Evolutionary conservation across 2,797 vertebrate genomes (phyloP).

Genomic region (Malacoraja senta): DNA sequence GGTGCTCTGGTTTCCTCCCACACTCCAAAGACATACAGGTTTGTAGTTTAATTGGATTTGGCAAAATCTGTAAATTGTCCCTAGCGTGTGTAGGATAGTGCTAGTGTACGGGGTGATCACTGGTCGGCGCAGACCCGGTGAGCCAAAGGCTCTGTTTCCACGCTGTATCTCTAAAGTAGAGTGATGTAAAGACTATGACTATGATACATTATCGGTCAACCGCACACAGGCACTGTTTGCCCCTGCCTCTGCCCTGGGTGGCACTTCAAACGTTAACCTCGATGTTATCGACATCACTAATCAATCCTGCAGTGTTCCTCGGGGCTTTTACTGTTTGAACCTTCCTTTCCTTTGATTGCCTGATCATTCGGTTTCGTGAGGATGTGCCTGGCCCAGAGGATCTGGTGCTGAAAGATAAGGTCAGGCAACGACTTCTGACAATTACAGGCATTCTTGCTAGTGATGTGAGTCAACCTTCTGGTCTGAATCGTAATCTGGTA

Average conservation of each 20-base stretch:
- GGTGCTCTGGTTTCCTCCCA: too few relatives aligned
- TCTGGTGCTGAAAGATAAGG: slow-evolving; percentile 19
- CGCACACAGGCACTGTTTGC: background rate
- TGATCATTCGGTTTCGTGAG: background rate
- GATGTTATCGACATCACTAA: slow-evolving; percentile 14
- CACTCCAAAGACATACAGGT: too few relatives aligned
- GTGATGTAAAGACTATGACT: too few relatives aligned
- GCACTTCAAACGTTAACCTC: slow-evolving; percentile 20
- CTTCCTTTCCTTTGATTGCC: slow-evolving; percentile 17
- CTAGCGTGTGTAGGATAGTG: too few relatives aligned
- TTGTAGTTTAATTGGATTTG: too few relatives aligned
- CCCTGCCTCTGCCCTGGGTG: background rate
- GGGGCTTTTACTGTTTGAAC: background rate
- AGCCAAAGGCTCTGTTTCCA: too few relatives aligned
- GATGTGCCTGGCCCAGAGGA: background rate
- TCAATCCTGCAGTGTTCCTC: background rate
- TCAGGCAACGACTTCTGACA: background rate
- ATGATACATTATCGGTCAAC: background rate
- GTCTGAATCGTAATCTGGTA: slow-evolving; percentile 13
- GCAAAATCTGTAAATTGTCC: too few relatives aligned
- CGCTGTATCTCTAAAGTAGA: too few relatives aligned
- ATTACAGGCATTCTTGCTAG: background rate
- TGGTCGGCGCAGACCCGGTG: too few relatives aligned
- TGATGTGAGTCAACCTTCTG: slow-evolving; percentile 20
- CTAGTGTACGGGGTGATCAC: too few relatives aligned